Evolutionary conservation across 2,888 invertebrate species (phyloP), one percentile per base, ranked within the genome.

Genomic region (Scaptomyza tumidula): DNA sequence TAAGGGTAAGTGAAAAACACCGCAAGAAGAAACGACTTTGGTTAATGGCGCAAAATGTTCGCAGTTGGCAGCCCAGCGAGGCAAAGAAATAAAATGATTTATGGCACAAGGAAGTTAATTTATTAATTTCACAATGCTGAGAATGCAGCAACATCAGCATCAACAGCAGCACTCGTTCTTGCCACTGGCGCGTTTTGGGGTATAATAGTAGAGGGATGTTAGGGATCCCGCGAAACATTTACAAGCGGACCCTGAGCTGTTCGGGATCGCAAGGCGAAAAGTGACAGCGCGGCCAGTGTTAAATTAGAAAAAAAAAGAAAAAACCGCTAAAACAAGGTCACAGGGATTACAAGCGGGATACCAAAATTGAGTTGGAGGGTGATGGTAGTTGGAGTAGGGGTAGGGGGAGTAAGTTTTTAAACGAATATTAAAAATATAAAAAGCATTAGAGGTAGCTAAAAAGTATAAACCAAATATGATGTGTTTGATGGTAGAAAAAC

Each of bases 61-160:
- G 74, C 84, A 86, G 85, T 77, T 80, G 81, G 86, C 71, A 71
- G 69, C 60, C 60, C 66, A 68, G 71, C 56, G 31, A 56, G 67
- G 64, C 60, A 71, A 55, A 45, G 72, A 71, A 71, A 3, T 33
- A 33, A 80, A 89, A 89, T 90, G 88, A 88, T 88, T 88, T 88
- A 88, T 89, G 80, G 60, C 70, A 61, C 79, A 77, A 83, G 89
- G 76, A 88, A 90, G 88, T 89, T 89, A 90, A 88, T 89, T 88
- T 88, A 90, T 88, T 88, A 88, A 88, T 90, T 89, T 89, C 79
- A 71, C 50, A 54, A 62, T 60, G 58, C 66, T 54, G 56, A 59
- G 72, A 63, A 63, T 69, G 67, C 71, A 54, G 62, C 71, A 57
- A 14, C 41, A 65, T 46, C 45, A 65, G 54, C 70, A 43, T 5